Evolutionary conservation across 1,140 invertebrate species (phyloP).

Genomic region (Cryptotermes secundus): DNA sequence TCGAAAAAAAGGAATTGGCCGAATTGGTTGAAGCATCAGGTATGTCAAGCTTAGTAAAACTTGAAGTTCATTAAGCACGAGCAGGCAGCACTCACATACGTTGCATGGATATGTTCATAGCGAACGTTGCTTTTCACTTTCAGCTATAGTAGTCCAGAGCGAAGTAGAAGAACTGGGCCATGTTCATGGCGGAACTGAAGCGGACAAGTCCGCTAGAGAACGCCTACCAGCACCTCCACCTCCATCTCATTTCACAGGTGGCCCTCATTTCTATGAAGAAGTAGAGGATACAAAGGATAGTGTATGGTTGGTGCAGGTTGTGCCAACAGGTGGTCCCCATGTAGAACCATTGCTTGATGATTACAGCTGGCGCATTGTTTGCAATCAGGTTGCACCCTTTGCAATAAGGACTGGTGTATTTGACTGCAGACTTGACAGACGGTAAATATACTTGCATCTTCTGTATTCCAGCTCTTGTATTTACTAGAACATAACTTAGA

Average conservation of each 20-base stretch:
- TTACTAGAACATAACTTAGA: too few species aligned
- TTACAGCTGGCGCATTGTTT: conserved; percentile 48
- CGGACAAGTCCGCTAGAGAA: conserved; percentile 24
- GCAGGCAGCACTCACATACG: too few species aligned
- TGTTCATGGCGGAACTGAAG: neutral
- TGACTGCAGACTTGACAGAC: conserved; percentile 50
- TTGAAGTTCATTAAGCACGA: too few species aligned
- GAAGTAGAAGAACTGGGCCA: conserved; percentile 40
- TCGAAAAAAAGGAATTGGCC: conserved; percentile 55
- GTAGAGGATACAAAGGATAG: conserved; percentile 59
- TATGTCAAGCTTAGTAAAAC: conserved; percentile 37
- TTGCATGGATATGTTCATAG: too few species aligned
- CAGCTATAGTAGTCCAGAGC: conserved; percentile 39
- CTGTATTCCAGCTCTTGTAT: neutral
- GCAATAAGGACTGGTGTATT: conserved; percentile 53
- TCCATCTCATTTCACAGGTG: conserved; percentile 51
- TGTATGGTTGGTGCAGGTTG: conserved; percentile 56
- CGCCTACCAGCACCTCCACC: conserved; percentile 35
- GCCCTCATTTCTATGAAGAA: conserved; percentile 54
- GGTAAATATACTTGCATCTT: conserved; percentile 41
- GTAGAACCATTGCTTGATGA: conserved; percentile 43
- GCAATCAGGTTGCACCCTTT: conserved; percentile 50
- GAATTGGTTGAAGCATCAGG: conserved; percentile 52
- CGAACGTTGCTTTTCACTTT: neutral
- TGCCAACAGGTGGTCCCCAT: conserved; percentile 35